Conservation (phyloP, 2,113 vertebrate species). For the Spea multiplicata region DNA sequence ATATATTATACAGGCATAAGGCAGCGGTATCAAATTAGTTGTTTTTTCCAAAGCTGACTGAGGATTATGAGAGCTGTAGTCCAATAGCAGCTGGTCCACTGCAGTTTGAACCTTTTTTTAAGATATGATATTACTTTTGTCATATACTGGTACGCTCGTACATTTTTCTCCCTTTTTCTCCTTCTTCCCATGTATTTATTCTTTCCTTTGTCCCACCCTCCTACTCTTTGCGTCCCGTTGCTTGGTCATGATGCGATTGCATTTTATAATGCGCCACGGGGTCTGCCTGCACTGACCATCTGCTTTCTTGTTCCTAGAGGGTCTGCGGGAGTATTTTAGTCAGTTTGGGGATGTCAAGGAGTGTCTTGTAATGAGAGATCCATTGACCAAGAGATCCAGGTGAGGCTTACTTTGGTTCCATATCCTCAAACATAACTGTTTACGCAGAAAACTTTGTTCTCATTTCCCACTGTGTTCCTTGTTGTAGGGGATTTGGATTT, state of each 20-base stretch:
- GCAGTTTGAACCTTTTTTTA: too few relatives aligned
- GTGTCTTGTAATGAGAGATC: constrained; percentile 99
- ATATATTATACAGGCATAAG: too few relatives aligned
- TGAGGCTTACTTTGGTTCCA: constrained; percentile 61
- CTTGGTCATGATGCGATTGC: constrained; percentile 28
- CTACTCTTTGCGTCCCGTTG: constrained; percentile 16
- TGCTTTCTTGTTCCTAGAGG: constrained; percentile 78
- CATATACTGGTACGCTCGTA: neutral
- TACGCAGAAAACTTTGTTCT: too few relatives aligned
- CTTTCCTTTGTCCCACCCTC: constrained; percentile 11
- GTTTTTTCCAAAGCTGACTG: too few relatives aligned
- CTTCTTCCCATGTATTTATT: too few relatives aligned
- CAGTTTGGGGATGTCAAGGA: constrained; percentile 99
- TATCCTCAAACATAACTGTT: too few relatives aligned
- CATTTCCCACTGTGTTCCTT: neutral
- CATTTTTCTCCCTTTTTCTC: neutral
- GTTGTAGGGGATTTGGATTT: constrained; percentile 92
- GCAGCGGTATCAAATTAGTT: too few relatives aligned
- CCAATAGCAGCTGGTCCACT: too few relatives aligned
- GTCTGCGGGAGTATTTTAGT: constrained; percentile 97
- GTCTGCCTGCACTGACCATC: constrained; percentile 27
- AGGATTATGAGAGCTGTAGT: too few relatives aligned
- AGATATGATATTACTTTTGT: too few relatives aligned
- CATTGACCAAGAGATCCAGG: constrained; percentile 98
- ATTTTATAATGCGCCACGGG: constrained; percentile 35